Percentiles rank a stretch among this genome's conserved stretches.
phyloP scores from a whole-genome alignment of 1,140 invertebrate species.

The Pseudoatta argentina region DNA sequence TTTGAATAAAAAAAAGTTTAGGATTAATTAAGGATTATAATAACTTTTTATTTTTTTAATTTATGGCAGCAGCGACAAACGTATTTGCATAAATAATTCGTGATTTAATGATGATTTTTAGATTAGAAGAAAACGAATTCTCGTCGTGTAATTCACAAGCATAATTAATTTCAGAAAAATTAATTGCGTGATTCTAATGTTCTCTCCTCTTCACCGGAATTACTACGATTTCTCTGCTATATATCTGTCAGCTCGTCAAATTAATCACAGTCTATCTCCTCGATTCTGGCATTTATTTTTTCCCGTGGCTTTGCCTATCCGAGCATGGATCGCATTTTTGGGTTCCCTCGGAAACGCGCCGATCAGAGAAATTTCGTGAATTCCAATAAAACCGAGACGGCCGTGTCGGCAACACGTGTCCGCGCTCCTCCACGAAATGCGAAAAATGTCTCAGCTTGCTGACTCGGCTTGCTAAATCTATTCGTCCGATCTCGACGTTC shows the following conservation, averaged over 20 bases:
- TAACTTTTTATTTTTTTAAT: too few species aligned
- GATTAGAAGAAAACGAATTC: background rate
- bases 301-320: slow-evolving; percentile 22
- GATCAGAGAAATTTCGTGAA: slow-evolving; percentile 71
- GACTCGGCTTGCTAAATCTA: slow-evolving; percentile 59
- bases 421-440: slow-evolving; percentile 66
- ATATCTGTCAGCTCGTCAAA: slow-evolving; percentile 61
- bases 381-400: slow-evolving; percentile 69
- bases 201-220: slow-evolving; percentile 7
- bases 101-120: slow-evolving; percentile 7
- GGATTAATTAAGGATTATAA: background rate
- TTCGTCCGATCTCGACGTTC: slow-evolving; percentile 59
- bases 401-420: slow-evolving; percentile 70
- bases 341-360: slow-evolving; percentile 1
- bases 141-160: background rate
- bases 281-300: background rate
- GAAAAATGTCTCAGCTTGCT: slow-evolving; percentile 68
- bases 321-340: slow-evolving; percentile 56
- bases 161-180: slow-evolving; percentile 17
- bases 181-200: background rate
- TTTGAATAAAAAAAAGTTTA: background rate
- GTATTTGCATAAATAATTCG: background rate
- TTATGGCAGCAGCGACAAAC: background rate
- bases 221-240: slow-evolving; percentile 52
- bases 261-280: slow-evolving; percentile 55